Evolutionary conservation across 2,888 invertebrate genomes (phyloP).

Genomic region (Acheta domesticus): DNA sequence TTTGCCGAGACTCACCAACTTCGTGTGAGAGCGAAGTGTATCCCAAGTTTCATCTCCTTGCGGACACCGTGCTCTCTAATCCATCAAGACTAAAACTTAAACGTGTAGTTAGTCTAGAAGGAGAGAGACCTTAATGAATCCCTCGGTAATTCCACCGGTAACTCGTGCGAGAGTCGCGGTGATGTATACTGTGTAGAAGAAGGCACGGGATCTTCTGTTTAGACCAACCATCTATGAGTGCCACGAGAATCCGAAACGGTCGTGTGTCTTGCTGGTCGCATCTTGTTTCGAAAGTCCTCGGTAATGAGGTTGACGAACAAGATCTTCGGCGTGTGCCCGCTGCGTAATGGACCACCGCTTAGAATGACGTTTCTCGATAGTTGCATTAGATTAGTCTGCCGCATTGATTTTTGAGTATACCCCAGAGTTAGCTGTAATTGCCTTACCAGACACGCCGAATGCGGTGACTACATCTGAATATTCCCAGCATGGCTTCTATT

Average conservation of each 20-base stretch:
- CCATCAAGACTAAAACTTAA: constrained; percentile 18
- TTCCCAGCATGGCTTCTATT: no score
- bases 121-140: constrained; percentile 18
- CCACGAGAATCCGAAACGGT: background rate
- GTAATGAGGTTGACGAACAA: background rate
- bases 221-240: constrained; percentile 18
- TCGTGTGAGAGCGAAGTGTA: constrained; percentile 18
- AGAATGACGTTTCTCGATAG: no score
- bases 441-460: no score
- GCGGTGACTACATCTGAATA: no score
- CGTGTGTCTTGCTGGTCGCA: background rate
- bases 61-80: constrained; percentile 18
- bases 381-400: no score
- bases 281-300: background rate
- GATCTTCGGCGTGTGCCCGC: background rate
- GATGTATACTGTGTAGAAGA: constrained; percentile 18
- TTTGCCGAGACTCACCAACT: constrained; percentile 9
- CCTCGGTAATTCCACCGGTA: constrained; percentile 18
- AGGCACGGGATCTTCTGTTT: background rate
- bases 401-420: no score
- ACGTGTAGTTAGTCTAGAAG: background rate
- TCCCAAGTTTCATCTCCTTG: constrained; percentile 18
- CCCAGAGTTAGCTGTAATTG: no score
- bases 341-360: no score
- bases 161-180: constrained; percentile 7